A percentile compares a stretch with the other conserved stretches of the same genome.
phyloP scores from a whole-genome alignment of 2,113 vertebrate species.

The Brachionichthys hirsutus region DNA sequence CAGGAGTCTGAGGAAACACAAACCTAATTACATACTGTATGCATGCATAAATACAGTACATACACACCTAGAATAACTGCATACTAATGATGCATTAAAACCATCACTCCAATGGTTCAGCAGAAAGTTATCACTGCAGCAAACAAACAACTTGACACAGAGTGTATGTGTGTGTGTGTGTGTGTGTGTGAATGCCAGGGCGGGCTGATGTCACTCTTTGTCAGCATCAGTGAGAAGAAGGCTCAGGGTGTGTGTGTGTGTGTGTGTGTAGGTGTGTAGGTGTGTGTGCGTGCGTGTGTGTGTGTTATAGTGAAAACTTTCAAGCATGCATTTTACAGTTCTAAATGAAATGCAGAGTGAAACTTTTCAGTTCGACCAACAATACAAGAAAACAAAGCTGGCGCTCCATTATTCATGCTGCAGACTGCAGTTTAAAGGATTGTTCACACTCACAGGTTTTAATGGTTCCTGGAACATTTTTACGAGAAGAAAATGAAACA shows the following conservation, averaged over 20 bases:
- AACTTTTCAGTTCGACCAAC: too few relatives aligned
- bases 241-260: slow-evolving; percentile 22
- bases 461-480: slow-evolving; percentile 12
- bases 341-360: too few relatives aligned
- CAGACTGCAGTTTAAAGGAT: too few relatives aligned
- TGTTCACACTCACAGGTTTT: slow-evolving; percentile 22
- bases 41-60: not conserved
- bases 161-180: slow-evolving; percentile 8
- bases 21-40: too few relatives aligned
- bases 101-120: too few relatives aligned
- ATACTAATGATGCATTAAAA: slow-evolving; percentile 11
- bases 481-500: not conserved
- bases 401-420: too few relatives aligned
- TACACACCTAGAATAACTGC: not conserved
- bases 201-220: slow-evolving; percentile 37
- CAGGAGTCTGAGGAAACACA: slow-evolving; percentile 56
- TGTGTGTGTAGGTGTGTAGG: slow-evolving; percentile 14
- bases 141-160: slow-evolving; percentile 9
- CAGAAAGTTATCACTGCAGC: too few relatives aligned
- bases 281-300: not conserved
- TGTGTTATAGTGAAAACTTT: too few relatives aligned
- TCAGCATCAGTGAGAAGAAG: slow-evolving; percentile 39
- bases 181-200: slow-evolving; percentile 33
- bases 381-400: too few relatives aligned
- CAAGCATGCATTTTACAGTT: too few relatives aligned